These are phyloP conservation scores for Spilogale gracilis DNA, from an alignment of 2,113 vertebrate species.

Conservation along the genomic window DNA sequence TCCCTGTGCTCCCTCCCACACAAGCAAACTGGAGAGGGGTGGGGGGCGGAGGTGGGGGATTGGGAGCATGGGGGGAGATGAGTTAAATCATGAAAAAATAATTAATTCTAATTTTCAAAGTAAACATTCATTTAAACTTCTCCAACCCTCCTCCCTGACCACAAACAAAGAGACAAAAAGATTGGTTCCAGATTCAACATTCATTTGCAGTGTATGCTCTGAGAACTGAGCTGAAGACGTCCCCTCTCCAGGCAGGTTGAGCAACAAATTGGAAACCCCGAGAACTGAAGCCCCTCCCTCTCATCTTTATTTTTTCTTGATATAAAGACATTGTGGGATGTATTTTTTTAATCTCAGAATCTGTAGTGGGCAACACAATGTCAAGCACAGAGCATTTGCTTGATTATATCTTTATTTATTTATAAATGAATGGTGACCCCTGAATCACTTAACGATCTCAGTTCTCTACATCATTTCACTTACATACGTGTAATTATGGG, in stretches of 20 bases:
- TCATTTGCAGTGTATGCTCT: not conserved
- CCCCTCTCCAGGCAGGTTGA: not conserved
- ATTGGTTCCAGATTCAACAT: not conserved
- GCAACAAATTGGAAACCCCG: not conserved
- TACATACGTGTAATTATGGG: not conserved
- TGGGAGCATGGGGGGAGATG: no score
- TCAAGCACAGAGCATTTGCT: not conserved
- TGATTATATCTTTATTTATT: not conserved
- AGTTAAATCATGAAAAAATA: not conserved
- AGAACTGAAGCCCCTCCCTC: not conserved
- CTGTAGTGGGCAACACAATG: not conserved
- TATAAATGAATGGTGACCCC: not conserved
- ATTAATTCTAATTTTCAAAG: conserved; percentile 38
- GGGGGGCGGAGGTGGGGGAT: not conserved
- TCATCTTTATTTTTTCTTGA: not conserved
- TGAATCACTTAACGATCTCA: not conserved
- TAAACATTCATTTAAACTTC: not conserved
- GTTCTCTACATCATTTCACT: not conserved
- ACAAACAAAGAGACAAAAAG: not conserved
- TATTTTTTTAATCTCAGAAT: not conserved
- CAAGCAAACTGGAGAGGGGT: not conserved
- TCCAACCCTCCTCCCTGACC: not conserved
- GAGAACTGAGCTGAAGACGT: not conserved
- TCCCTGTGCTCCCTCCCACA: not conserved
- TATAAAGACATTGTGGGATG: not conserved